A percentile compares a stretch with the other conserved stretches of the same genome.
Evolutionary conservation across 2,797 vertebrate genomes (phyloP).

Genomic region (Myotis pilosus): DNA sequence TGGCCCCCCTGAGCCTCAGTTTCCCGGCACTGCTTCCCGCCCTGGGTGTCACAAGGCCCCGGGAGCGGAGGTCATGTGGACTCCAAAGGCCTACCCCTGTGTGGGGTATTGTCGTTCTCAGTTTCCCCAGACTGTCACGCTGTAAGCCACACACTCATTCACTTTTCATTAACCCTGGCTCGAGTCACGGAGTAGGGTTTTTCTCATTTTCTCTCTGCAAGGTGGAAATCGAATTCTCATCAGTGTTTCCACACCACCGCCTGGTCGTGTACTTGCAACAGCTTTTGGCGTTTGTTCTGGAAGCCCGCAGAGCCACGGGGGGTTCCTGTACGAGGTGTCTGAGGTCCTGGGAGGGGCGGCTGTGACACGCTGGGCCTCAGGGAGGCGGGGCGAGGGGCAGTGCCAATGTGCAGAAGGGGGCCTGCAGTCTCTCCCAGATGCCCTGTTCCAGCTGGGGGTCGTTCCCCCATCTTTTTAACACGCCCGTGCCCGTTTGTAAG

Average conservation of each 20-base stretch:
- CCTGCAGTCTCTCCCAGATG: too few species aligned
- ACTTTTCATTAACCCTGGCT: not conserved
- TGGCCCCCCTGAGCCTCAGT: not conserved
- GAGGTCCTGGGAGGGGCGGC: not conserved
- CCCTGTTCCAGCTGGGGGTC: too few species aligned
- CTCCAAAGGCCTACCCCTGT: not conserved
- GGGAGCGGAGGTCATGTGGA: not conserved
- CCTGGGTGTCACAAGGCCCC: not conserved
- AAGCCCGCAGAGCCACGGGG: not conserved
- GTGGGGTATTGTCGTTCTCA: not conserved
- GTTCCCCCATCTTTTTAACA: not conserved
- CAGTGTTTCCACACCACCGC: not conserved
- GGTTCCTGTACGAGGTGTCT: not conserved
- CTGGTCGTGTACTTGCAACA: not conserved
- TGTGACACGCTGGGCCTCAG: fast-evolving
- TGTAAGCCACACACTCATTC: fast-evolving
- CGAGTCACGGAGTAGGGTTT: not conserved
- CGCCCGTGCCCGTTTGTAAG: not conserved
- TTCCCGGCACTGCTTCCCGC: not conserved
- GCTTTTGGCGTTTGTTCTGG: not conserved
- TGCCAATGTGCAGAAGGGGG: fast-evolving
- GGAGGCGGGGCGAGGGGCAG: fast-evolving
- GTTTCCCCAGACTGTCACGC: not conserved
- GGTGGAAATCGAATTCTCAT: not conserved
- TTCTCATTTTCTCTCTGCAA: not conserved